These are phyloP conservation scores for Drosophila testacea DNA, from an alignment of 2,888 invertebrate genomes.

Conservation along the genomic window DNA sequence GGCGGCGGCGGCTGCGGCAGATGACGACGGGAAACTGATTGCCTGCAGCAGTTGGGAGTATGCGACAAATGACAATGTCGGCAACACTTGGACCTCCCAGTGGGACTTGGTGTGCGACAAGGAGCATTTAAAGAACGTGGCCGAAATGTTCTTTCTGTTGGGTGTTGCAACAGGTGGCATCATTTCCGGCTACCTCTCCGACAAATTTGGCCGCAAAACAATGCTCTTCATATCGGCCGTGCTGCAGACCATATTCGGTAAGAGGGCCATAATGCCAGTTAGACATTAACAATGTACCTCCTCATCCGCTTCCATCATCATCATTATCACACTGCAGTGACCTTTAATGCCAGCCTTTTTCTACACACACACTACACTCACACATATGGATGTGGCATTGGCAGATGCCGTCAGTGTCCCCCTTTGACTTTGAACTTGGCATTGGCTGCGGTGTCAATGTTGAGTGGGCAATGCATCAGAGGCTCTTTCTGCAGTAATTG, in stretches of 20 bases:
- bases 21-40: slow-evolving; percentile 83
- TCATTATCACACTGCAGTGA: slow-evolving; percentile 28
- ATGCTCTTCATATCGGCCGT: slow-evolving; percentile 90
- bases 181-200: slow-evolving; percentile 92
- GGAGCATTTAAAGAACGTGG: slow-evolving; percentile 89
- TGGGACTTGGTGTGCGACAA: slow-evolving; percentile 92
- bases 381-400: slow-evolving; percentile 64
- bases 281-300: not conserved
- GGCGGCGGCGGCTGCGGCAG: slow-evolving; percentile 30
- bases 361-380: slow-evolving; percentile 18
- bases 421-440: slow-evolving; percentile 79
- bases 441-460: slow-evolving; percentile 68
- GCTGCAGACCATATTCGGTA: slow-evolving; percentile 89
- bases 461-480: slow-evolving; percentile 45
- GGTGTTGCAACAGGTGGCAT: slow-evolving; percentile 92
- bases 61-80: slow-evolving; percentile 86
- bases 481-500: slow-evolving; percentile 30
- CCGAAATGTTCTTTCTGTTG: slow-evolving; percentile 91
- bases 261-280: slow-evolving; percentile 52
- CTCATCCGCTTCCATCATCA: slow-evolving; percentile 8
- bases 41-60: slow-evolving; percentile 88
- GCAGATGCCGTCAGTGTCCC: slow-evolving; percentile 56
- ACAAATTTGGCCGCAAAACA: slow-evolving; percentile 92
- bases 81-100: slow-evolving; percentile 90
- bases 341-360: slow-evolving; percentile 39